Conservation (phyloP, 2,888 invertebrate genomes). For the Melieria crassipennis region DNA sequence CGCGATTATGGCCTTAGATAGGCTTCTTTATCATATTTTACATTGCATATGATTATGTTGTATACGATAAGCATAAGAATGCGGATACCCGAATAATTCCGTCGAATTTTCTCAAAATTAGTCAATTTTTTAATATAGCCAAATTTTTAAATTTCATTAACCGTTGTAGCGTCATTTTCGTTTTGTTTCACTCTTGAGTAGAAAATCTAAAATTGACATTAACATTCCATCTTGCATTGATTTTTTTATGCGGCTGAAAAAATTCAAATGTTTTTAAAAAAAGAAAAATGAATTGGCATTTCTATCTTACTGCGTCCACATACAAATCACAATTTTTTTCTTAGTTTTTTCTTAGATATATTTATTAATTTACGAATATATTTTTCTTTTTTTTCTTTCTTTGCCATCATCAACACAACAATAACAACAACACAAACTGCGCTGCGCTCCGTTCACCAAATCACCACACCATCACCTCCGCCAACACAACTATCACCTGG, state of each 20-base stretch:
- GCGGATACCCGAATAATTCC: background rate
- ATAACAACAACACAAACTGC: constrained; percentile 11
- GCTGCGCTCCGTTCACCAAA: constrained; percentile 1
- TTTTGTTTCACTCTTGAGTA: no score
- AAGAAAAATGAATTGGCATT: constrained; percentile 20
- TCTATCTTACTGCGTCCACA: constrained; percentile 10
- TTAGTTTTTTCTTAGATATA: constrained; percentile 3
- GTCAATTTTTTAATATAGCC: no score
- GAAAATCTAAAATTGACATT: no score
- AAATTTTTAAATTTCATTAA: no score
- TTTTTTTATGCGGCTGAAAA: no score
- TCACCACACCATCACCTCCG: background rate
- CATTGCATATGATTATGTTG: no score
- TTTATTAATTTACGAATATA: constrained; percentile 23
- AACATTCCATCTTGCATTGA: no score
- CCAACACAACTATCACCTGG: constrained; percentile 1
- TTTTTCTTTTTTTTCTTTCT: constrained; percentile 33
- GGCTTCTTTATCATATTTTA: no score
- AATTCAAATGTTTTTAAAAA: no score
- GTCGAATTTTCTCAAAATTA: background rate
- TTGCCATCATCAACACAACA: constrained; percentile 33
- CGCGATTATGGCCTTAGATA: background rate
- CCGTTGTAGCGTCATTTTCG: no score
- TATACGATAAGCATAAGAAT: no score
- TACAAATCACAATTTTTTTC: background rate